phyloP scores from a whole-genome alignment of 1,140 invertebrate species.

The Nylanderia fulva region DNA sequence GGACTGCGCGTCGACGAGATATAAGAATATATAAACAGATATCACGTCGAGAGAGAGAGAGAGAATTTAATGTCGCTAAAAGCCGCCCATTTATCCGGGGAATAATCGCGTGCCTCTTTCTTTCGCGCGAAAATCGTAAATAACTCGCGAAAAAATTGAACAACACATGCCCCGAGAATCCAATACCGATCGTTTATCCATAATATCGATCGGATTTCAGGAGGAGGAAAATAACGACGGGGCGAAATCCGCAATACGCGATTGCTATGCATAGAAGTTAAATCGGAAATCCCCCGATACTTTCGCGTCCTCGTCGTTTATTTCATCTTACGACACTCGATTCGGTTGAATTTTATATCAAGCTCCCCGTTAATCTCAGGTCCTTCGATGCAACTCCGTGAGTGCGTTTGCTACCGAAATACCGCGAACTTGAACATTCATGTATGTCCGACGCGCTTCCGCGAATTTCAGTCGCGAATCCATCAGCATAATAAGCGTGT shows the following conservation, averaged over 20 bases:
- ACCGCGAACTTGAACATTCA: not conserved
- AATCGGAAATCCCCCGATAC: conserved; percentile 2
- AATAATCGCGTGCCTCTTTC: not conserved
- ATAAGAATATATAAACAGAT: not conserved
- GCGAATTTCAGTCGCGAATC: conserved; percentile 24
- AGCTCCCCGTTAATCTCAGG: conserved; percentile 14
- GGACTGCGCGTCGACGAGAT: not conserved
- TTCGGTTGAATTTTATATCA: conserved; percentile 41
- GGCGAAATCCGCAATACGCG: conserved; percentile 28
- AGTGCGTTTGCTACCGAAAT: conserved; percentile 22
- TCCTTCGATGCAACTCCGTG: not conserved
- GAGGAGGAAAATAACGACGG: conserved; percentile 34
- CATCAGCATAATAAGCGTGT: not conserved
- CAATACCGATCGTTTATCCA: conserved; percentile 48
- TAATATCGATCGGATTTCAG: conserved; percentile 10
- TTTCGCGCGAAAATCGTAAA: not conserved
- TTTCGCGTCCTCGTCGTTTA: not conserved
- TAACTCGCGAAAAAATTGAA: conserved; percentile 19
- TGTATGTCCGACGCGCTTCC: no score
- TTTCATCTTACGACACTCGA: conserved; percentile 49
- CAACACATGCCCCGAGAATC: not conserved
- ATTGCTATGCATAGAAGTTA: conserved; percentile 58
- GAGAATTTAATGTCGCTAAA: not conserved
- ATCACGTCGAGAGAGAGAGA: not conserved
- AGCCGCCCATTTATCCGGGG: not conserved